Evolutionary conservation across 2,797 vertebrate species (phyloP).

Genomic region (Heliangelus exortis): DNA sequence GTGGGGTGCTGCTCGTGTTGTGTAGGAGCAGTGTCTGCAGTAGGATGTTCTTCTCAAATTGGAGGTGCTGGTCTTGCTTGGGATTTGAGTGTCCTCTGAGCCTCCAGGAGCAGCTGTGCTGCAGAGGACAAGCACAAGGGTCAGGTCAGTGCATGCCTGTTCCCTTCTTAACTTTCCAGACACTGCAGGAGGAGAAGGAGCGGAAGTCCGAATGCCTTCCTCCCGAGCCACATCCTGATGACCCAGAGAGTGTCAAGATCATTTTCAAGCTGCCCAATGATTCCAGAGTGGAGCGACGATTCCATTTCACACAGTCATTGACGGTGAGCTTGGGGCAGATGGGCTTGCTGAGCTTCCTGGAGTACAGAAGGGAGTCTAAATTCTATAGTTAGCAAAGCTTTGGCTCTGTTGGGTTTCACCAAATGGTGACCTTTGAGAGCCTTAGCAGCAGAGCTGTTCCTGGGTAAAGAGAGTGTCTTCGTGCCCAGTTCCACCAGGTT

Average conservation of each 20-base stretch:
- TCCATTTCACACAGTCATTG: conserved; percentile 95
- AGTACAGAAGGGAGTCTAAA: background rate
- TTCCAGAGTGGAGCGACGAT: conserved; percentile 94
- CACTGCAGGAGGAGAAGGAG: conserved; percentile 95
- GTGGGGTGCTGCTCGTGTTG: fast-evolving
- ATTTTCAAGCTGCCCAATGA: conserved; percentile 98
- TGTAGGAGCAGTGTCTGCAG: background rate
- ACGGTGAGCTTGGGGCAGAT: conserved; percentile 82
- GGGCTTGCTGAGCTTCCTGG: background rate
- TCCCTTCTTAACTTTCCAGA: conserved; percentile 79
- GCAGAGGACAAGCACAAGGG: background rate
- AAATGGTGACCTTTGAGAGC: background rate
- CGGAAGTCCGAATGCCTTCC: conserved; percentile 94
- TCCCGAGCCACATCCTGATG: conserved; percentile 90
- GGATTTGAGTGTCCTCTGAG: fast-evolving
- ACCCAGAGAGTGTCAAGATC: conserved; percentile 96
- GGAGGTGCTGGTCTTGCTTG: background rate
- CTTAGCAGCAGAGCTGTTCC: background rate
- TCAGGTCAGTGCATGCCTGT: background rate
- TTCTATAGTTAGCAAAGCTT: background rate
- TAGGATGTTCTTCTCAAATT: background rate
- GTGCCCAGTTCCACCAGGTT: background rate
- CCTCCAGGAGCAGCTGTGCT: background rate
- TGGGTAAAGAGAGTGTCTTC: background rate
- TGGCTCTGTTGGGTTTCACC: background rate